These are phyloP conservation scores for Chaenocephalus aceratus DNA, from an alignment of 2,113 vertebrate species.

Conservation along the genomic window DNA sequence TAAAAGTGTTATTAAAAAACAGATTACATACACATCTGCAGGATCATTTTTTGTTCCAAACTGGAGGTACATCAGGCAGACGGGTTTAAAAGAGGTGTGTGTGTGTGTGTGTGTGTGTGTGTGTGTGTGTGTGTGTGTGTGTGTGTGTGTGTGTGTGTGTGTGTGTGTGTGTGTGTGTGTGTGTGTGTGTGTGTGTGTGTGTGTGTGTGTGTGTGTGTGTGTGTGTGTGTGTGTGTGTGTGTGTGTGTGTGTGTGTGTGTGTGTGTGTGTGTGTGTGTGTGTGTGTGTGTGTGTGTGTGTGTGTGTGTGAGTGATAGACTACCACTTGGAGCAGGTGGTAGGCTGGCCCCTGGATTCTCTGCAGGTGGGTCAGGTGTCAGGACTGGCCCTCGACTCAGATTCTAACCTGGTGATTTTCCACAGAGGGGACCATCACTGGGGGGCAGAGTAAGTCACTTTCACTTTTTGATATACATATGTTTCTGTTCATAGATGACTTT, in stretches of 20 bases:
- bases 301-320: conserved; percentile 76
- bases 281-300: neutral
- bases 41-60: too few species aligned
- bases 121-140: conserved; percentile 11
- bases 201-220: neutral
- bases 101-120: conserved; percentile 10
- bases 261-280: conserved; percentile 13
- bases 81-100: neutral
- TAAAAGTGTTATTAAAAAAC: too few species aligned
- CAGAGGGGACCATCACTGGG: conserved; percentile 94
- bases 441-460: conserved; percentile 87
- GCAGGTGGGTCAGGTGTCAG: conserved; percentile 94
- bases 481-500: neutral
- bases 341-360: conserved; percentile 90
- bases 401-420: conserved; percentile 96
- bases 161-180: neutral
- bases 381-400: conserved; percentile 89
- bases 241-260: conserved; percentile 21
- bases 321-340: conserved; percentile 88
- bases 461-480: neutral
- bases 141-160: conserved; percentile 22
- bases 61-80: too few species aligned
- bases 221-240: conserved; percentile 21
- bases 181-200: conserved; percentile 22
- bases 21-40: too few species aligned